These are phyloP conservation scores for Lasioglossum morio DNA, from an alignment of 2,888 invertebrate genomes.

Conservation along the genomic window DNA sequence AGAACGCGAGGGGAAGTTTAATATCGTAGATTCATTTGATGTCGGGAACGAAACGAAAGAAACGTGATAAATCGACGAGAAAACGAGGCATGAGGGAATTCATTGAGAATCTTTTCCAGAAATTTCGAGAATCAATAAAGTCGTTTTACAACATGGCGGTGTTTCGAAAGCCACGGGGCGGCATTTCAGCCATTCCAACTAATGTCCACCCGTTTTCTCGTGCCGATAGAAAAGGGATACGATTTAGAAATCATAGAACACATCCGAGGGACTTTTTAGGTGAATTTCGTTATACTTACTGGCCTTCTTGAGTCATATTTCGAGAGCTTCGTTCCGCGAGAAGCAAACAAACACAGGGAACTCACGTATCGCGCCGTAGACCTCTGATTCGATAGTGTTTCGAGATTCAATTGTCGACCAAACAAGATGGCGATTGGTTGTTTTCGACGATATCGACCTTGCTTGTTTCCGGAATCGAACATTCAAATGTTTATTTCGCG, in stretches of 20 bases:
- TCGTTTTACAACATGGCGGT: constrained; percentile 82
- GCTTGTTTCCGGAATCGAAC: constrained; percentile 55
- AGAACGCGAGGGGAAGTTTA: background rate
- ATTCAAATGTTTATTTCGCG: constrained; percentile 23
- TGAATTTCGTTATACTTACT: constrained; percentile 77
- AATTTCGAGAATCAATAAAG: constrained; percentile 84
- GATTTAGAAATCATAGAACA: background rate
- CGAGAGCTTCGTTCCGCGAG: constrained; percentile 65
- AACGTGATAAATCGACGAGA: background rate
- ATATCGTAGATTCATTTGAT: background rate
- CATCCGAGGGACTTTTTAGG: background rate
- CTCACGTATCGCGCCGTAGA: constrained; percentile 74
- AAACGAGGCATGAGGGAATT: background rate
- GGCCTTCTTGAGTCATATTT: constrained; percentile 82
- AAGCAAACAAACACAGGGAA: constrained; percentile 79
- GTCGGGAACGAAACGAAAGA: background rate
- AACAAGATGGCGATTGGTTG: constrained; percentile 63
- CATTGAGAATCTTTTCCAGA: constrained; percentile 71
- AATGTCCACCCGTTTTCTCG: background rate
- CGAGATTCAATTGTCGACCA: constrained; percentile 73
- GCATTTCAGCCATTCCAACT: constrained; percentile 49
- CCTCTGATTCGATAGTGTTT: constrained; percentile 76
- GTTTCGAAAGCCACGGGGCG: constrained; percentile 76
- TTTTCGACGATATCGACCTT: constrained; percentile 31
- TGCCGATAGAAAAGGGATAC: background rate